Evolutionary conservation across 2,113 vertebrate species (phyloP).

Genomic region (Echinops telfairi): DNA sequence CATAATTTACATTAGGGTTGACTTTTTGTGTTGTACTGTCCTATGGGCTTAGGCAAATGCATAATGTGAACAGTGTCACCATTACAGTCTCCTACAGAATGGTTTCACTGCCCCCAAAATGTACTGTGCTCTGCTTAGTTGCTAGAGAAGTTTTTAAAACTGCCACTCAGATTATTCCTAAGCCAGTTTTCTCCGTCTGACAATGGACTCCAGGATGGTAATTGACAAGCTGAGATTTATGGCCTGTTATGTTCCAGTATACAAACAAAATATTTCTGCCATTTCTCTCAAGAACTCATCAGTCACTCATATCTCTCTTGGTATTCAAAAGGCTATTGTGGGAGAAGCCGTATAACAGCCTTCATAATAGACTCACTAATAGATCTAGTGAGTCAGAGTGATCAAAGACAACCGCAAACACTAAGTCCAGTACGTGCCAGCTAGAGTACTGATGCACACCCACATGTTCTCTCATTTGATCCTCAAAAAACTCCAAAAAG

Average conservation of each 20-base stretch:
- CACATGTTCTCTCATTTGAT: background rate
- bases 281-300: slow-evolving; percentile 53
- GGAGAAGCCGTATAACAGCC: background rate
- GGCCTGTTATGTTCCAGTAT: slow-evolving; percentile 10
- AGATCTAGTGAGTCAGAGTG: slow-evolving; percentile 2
- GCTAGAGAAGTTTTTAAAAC: background rate
- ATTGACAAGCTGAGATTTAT: slow-evolving; percentile 46
- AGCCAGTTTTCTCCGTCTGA: background rate
- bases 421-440: background rate
- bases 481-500: background rate
- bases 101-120: background rate
- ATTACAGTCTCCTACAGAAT: background rate
- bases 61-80: background rate
- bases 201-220: background rate
- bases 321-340: slow-evolving; percentile 39
- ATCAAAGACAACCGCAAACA: background rate
- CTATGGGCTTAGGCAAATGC: background rate
- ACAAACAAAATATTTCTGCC: slow-evolving; percentile 39
- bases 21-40: background rate
- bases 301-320: slow-evolving; percentile 20
- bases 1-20: background rate
- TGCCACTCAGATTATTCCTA: background rate
- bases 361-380: background rate
- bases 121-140: background rate
- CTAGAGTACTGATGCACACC: background rate